Conservation (phyloP, 2,888 invertebrate species). For the Lomographa bimaculata region DNA sequence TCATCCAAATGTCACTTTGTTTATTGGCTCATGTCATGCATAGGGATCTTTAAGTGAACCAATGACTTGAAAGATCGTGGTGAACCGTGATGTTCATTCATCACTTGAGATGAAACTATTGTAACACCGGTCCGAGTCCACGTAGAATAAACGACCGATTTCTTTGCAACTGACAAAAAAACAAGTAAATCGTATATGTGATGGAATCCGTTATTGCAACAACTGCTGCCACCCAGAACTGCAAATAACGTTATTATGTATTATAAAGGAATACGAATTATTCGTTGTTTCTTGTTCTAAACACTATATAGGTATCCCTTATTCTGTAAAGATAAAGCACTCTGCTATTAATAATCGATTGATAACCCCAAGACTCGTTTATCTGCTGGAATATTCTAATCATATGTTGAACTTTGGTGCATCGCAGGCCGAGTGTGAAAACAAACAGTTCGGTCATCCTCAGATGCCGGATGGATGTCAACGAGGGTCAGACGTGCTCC, state of each 20-base stretch:
- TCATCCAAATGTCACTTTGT: conserved; percentile 40
- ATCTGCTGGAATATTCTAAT: conserved; percentile 12
- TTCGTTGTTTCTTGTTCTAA: no score
- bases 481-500: conserved; percentile 38
- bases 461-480: conserved; percentile 42
- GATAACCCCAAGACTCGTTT: conserved; percentile 4
- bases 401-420: conserved; percentile 7
- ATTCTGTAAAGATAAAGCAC: no score
- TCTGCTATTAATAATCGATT: no score
- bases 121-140: no score
- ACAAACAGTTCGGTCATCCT: conserved; percentile 15
- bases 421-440: neutral
- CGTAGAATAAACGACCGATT: no score
- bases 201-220: no score
- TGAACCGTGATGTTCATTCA: conserved; percentile 12
- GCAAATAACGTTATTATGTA: no score
- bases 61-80: conserved; percentile 38
- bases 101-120: conserved; percentile 7
- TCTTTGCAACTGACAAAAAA: no score
- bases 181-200: no score
- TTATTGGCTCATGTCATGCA: conserved; percentile 42
- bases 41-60: conserved; percentile 39
- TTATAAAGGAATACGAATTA: no score
- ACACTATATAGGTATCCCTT: no score
- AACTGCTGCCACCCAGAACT: no score